These are phyloP conservation scores for Pyxicephalus adspersus DNA, from an alignment of 2,113 vertebrate species.

Conservation along the genomic window DNA sequence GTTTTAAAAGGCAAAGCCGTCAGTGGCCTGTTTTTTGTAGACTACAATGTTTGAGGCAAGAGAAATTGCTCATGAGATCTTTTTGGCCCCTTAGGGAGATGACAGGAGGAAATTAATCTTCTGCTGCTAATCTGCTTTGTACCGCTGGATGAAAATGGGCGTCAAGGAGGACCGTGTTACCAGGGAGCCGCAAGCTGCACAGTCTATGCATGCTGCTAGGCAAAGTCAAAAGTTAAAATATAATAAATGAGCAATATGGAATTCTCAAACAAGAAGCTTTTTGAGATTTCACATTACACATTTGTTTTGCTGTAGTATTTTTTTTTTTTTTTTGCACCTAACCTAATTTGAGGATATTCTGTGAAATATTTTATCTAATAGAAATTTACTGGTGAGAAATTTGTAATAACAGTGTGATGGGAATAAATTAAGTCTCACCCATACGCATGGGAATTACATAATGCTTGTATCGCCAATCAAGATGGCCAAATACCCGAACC, in stretches of 20 bases:
- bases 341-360: no score
- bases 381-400: no score
- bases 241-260: not conserved
- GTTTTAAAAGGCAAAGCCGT: slow-evolving; percentile 25
- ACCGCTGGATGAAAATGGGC: slow-evolving; percentile 66
- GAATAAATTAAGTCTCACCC: no score
- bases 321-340: no score
- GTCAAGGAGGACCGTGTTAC: slow-evolving; percentile 60
- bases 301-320: no score
- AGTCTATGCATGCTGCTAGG: not conserved
- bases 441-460: no score
- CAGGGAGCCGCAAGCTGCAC: slow-evolving; percentile 60
- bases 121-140: slow-evolving; percentile 71
- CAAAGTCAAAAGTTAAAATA: slow-evolving; percentile 25
- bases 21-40: slow-evolving; percentile 59
- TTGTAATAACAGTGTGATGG: no score
- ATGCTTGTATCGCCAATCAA: no score
- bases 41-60: slow-evolving; percentile 66
- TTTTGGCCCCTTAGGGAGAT: slow-evolving; percentile 71
- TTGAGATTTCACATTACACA: not conserved
- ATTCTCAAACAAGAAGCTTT: not conserved
- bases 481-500: no score
- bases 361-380: no score
- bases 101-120: slow-evolving; percentile 78
- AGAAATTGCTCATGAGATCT: slow-evolving; percentile 73